Base-by-base conservation (phyloP, 2,113 vertebrate genomes). In the Tautogolabrus adspersus region DNA sequence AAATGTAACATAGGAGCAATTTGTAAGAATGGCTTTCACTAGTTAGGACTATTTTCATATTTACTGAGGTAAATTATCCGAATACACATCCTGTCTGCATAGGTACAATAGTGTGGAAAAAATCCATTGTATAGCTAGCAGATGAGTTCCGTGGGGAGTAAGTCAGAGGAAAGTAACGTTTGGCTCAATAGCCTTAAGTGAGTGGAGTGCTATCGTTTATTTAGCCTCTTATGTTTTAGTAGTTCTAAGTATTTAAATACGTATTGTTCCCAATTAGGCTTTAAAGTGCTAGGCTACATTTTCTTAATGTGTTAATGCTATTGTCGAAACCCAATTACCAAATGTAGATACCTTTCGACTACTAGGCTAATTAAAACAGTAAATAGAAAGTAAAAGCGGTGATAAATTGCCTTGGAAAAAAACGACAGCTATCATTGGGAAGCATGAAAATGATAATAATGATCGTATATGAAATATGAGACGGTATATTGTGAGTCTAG, bases 71-170 rank as follows among this genome's bases (percentile, higher is more conserved):
- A 40, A 40, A 40, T 40, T 1, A 42, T 10, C 6, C 5, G 19
- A 52, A 52, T 19, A 19, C 19, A n/a, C 8, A 1, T 52, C 1
- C 49, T 13, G 3, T n/a, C 49, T 52, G 8, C 8, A 9, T 1
- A 52, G 8, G 49, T 37, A 34, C 22, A 46, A 21, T 34, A 68
- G 57, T 7, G 54, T 65, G 30, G 34, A 57, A 66, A 76, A 61
- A 19, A 34, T 2, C 1, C 30, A 34, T 34, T 34, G 30, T 34
- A 34, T 44, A 23, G 10, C 18, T 2, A 3, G 4, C 13, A 46
- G 13, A 12, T 13, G 30, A 57, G 22, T 44, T 63, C 49, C 63
- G 40, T n/a, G 8, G 18, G 5, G 21, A 8, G 19, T 26, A 19
- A 52, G 8, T n/a, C 18, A n/a, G 10, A n/a, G 16, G 8, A 30